Conservation (phyloP, 2,888 invertebrate species). For the Agonopterix subpropinquella region DNA sequence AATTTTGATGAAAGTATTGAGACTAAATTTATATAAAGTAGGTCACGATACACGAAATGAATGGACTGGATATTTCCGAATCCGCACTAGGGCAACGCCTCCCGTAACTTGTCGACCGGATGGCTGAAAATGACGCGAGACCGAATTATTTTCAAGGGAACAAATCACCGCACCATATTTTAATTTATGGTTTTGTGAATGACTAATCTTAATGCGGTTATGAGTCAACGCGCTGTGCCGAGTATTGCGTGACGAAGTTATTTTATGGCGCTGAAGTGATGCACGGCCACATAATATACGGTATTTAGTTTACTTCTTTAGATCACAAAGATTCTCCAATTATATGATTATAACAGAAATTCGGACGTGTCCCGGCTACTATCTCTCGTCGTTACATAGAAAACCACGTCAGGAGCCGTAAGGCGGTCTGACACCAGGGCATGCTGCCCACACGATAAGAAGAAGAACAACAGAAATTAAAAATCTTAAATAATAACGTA, state of each 20-base stretch:
- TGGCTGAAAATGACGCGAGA: constrained; percentile 8
- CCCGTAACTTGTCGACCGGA: constrained; percentile 5
- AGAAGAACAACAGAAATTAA: too few species aligned
- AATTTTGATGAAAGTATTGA: background rate
- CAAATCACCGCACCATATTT: constrained; percentile 29
- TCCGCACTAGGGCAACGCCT: constrained; percentile 7
- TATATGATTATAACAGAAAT: too few species aligned
- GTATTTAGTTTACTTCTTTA: constrained; percentile 1
- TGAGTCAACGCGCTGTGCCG: constrained; percentile 49
- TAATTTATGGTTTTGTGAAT: constrained; percentile 50
- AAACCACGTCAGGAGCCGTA: too few species aligned
- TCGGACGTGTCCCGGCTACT: too few species aligned
- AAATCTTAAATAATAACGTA: too few species aligned
- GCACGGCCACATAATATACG: constrained; percentile 25
- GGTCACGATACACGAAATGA: constrained; percentile 7
- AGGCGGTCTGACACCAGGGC: too few species aligned
- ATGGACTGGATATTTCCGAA: constrained; percentile 3
- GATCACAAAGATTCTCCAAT: too few species aligned
- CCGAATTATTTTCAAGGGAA: constrained; percentile 19
- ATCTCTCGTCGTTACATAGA: too few species aligned
- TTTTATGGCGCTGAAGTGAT: constrained; percentile 25
- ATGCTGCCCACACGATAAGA: too few species aligned
- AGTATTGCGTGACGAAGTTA: constrained; percentile 34
- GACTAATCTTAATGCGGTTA: constrained; percentile 49
- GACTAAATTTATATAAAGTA: background rate